These are phyloP conservation scores for Drosophila albomicans DNA, from an alignment of 1,140 invertebrate genomes.

Conservation along the genomic window DNA sequence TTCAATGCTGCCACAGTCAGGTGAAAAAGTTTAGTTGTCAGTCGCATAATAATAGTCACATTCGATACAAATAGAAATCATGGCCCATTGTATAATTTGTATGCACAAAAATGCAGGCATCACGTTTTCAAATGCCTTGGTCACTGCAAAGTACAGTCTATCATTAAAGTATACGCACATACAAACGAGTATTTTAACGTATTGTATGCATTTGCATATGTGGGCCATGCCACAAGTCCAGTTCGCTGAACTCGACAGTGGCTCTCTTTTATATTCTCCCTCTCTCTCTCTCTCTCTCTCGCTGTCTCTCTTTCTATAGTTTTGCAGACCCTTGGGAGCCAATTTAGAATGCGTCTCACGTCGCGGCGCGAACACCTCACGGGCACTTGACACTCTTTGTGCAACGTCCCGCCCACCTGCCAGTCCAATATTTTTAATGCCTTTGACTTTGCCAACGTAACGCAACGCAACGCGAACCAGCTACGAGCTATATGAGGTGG, in stretches of 20 bases:
- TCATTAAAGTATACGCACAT: conserved; percentile 25
- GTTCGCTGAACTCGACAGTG: conserved; percentile 40
- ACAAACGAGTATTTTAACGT: neutral
- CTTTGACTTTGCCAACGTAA: conserved; percentile 44
- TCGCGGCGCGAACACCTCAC: conserved; percentile 51
- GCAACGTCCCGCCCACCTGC: conserved; percentile 25
- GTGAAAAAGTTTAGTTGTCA: conserved; percentile 29
- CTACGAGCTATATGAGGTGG: neutral
- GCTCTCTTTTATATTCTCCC: neutral
- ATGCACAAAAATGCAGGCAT: conserved; percentile 22
- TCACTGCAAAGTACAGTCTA: conserved; percentile 16
- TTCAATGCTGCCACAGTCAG: conserved; percentile 12
- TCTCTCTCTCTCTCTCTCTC: neutral
- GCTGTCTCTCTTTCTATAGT: neutral
- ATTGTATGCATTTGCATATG: conserved; percentile 20
- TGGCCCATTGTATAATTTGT: conserved; percentile 26
- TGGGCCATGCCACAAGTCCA: conserved; percentile 12
- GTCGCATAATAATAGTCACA: conserved; percentile 32
- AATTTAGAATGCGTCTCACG: conserved; percentile 68
- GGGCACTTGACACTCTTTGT: conserved; percentile 73
- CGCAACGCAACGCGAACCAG: neutral
- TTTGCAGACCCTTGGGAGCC: conserved; percentile 42
- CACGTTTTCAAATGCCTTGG: neutral
- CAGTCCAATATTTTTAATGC: conserved; percentile 54
- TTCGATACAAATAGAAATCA: conserved; percentile 33